phyloP scores from a whole-genome alignment of 1,140 invertebrate genomes.

The Cotesia chilonis region DNA sequence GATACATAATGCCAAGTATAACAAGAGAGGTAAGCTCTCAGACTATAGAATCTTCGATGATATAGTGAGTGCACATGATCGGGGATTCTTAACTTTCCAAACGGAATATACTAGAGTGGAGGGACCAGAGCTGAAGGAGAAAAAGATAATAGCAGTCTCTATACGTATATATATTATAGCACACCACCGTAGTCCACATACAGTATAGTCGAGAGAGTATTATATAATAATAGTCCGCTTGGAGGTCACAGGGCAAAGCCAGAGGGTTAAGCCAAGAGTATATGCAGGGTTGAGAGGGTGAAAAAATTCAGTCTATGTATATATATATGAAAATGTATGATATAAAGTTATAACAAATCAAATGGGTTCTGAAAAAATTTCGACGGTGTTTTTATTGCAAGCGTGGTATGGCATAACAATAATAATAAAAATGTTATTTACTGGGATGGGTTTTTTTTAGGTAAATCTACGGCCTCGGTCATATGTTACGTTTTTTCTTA shows the following conservation, averaged over 20 bases:
- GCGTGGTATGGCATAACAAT: too few species aligned
- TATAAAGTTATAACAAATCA: conserved; percentile 17
- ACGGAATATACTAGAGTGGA: too few species aligned
- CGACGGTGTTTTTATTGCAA: neutral
- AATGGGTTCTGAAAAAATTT: conserved; percentile 11
- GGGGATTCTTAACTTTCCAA: neutral
- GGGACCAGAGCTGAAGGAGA: neutral
- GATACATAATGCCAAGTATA: neutral
- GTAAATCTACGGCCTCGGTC: too few species aligned
- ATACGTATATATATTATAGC: too few species aligned
- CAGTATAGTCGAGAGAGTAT: too few species aligned
- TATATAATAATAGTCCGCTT: conserved; percentile 2
- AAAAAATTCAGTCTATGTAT: neutral
- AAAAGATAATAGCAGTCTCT: neutral
- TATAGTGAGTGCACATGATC: conserved; percentile 23
- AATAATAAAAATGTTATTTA: too few species aligned
- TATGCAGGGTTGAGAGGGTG: too few species aligned
- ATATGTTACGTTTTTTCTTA: too few species aligned
- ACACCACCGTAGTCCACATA: too few species aligned
- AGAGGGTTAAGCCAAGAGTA: neutral
- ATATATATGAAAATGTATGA: conserved; percentile 3
- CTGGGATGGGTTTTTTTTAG: too few species aligned
- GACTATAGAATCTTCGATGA: conserved; percentile 7
- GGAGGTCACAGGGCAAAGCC: neutral
- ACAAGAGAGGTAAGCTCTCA: neutral